These are phyloP conservation scores for Lynx canadensis DNA, from an alignment of 2,113 vertebrate species.

Conservation along the genomic window DNA sequence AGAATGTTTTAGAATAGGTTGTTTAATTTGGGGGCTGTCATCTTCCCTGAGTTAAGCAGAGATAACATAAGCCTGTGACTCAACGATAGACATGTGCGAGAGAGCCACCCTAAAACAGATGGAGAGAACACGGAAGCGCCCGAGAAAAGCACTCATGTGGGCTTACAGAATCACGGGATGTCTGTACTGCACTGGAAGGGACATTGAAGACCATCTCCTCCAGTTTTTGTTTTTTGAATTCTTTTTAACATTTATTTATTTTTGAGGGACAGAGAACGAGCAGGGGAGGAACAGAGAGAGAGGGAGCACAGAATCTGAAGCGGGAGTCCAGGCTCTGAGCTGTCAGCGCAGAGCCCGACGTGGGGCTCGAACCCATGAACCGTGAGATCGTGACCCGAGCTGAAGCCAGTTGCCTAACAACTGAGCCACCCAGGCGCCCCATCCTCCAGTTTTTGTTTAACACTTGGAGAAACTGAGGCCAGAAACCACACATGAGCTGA, in stretches of 20 bases:
- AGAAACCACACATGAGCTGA: neutral
- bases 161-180: rapidly evolving
- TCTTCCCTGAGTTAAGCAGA: neutral
- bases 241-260: too few species aligned
- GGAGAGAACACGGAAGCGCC: rapidly evolving
- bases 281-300: too few species aligned
- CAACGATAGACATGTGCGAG: rapidly evolving
- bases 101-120: neutral
- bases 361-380: too few species aligned
- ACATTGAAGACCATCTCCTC: neutral
- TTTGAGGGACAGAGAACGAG: too few species aligned
- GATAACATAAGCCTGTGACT: neutral
- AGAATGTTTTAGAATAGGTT: neutral
- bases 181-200: rapidly evolving
- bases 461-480: neutral
- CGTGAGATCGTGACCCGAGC: too few species aligned
- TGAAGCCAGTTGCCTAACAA: too few species aligned
- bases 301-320: too few species aligned
- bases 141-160: neutral
- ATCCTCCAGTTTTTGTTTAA: neutral
- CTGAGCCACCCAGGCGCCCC: too few species aligned
- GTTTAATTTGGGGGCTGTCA: neutral
- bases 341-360: too few species aligned
- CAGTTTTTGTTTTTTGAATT: neutral
- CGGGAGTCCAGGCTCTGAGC: too few species aligned